These are phyloP conservation scores for Epinotia nisella DNA, from an alignment of 2,888 invertebrate species.

Conservation along the genomic window DNA sequence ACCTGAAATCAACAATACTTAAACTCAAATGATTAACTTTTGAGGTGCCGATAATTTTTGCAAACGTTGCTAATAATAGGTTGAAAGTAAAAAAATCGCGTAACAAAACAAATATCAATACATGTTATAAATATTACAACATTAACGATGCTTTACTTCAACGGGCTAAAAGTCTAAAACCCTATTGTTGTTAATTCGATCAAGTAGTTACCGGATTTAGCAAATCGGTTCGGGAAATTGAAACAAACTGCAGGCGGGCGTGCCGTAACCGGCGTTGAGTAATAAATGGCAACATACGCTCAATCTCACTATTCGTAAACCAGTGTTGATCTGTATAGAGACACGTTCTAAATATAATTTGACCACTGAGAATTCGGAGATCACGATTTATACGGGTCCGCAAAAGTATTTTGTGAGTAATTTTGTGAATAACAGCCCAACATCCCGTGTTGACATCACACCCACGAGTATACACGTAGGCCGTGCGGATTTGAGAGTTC, in stretches of 20 bases:
- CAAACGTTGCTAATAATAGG: not conserved
- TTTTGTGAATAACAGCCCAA: too few species aligned
- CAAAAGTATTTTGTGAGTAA: not conserved
- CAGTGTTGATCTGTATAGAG: not conserved
- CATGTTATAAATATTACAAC: not conserved
- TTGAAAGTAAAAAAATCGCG: too few species aligned
- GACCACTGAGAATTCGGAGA: not conserved
- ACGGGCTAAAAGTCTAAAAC: not conserved
- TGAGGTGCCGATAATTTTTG: not conserved
- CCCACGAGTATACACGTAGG: not conserved
- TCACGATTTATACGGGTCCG: not conserved
- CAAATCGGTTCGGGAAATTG: constrained; percentile 27
- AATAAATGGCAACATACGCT: constrained; percentile 20
- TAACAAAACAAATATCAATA: not conserved
- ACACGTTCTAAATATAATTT: not conserved
- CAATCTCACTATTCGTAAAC: not conserved
- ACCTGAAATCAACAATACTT: constrained; percentile 15
- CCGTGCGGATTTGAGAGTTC: constrained; percentile 1
- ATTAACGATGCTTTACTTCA: not conserved
- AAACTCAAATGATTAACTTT: not conserved
- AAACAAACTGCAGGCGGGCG: constrained; percentile 31
- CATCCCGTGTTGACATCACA: constrained; percentile 4
- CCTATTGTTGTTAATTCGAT: not conserved
- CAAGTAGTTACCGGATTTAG: constrained; percentile 22
- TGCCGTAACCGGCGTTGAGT: constrained; percentile 12